These are phyloP conservation scores for Cyprinodon brontotheroides DNA, from an alignment of 2,113 vertebrate genomes.

Conservation along the genomic window DNA sequence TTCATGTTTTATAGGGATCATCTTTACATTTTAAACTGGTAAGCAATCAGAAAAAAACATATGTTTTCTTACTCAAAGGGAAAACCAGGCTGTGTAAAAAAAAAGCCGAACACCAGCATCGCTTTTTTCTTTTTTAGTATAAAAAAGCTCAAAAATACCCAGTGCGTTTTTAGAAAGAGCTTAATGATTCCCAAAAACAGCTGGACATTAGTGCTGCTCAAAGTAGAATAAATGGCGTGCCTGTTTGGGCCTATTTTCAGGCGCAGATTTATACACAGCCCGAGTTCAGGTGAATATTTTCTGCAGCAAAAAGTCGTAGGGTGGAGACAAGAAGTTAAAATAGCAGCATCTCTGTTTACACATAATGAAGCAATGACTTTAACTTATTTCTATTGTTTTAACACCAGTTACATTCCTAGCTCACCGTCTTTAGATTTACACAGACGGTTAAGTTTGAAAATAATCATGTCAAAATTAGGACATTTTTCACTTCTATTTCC, in stretches of 20 bases:
- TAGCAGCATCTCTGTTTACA: background rate
- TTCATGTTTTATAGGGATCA: slow-evolving; percentile 13
- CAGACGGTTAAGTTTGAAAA: background rate
- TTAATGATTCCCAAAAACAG: background rate
- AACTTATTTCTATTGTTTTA: background rate
- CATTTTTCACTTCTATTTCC: background rate
- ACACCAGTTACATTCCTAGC: background rate
- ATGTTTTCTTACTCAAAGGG: background rate
- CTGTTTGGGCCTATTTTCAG: slow-evolving; percentile 24
- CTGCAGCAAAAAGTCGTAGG: background rate
- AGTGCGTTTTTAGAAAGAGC: background rate
- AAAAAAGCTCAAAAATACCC: background rate
- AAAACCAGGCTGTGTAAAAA: background rate
- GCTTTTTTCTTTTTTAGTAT: background rate
- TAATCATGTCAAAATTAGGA: background rate
- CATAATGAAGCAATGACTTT: slow-evolving; percentile 1
- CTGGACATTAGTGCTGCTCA: background rate
- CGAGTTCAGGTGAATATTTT: slow-evolving; percentile 3
- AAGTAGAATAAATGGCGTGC: background rate
- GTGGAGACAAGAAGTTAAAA: background rate
- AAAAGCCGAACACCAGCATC: background rate
- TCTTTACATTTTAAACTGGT: slow-evolving; percentile 24
- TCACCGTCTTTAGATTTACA: no score
- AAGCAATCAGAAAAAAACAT: background rate
- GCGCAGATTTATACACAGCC: background rate